Base-by-base conservation (phyloP, 2,888 invertebrate genomes). In the Thyatira batis region DNA sequence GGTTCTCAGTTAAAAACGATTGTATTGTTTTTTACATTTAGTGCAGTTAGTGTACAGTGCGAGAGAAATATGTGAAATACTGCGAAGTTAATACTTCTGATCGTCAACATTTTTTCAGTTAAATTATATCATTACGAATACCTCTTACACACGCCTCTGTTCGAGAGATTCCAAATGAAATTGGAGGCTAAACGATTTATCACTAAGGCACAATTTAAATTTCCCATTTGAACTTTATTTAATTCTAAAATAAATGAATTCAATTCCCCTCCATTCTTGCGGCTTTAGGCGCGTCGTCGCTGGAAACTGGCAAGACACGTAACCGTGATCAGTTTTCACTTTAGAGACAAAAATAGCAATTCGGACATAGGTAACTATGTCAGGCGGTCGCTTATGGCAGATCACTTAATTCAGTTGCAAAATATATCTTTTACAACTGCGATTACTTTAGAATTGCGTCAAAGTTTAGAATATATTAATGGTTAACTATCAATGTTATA, bases 131-230 rank as follows among this genome's bases (percentile, higher is more conserved):
- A 54, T 61, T 59, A 65, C 63, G 25, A 51, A 49, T 28, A 65
- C 62, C 63, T 61, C 66, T 69, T 65, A 64, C 67, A 70, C 73
- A 69, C 73, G 68, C 67, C 54, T 69, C 61, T 63, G 69, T 63
- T 62, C 65, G 63, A 73, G 61, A 59, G 76, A 75, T 76, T 77
- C 78, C 81, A 81, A 84, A 84, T 70, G 67, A 82, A 87, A 86
- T 82, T 81, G 80, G 78, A 77, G 75, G 82, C 79, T 83, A 82
- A 84, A 78, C 80, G 70, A 81, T 82, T 81, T 78, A 74, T 82
- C 87, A 85, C 90, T 91, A 92, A 92, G 91, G 91, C 91, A 92
- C 91, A 89, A 90, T 91, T 89, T 87, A 84, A 86, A 82, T 87
- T 86, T 89, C 78, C 82, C 78, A 75, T 89, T 91, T 91, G 90